These are phyloP conservation scores for Tenthredo notha DNA, from an alignment of 2,888 invertebrate genomes.

Conservation along the genomic window DNA sequence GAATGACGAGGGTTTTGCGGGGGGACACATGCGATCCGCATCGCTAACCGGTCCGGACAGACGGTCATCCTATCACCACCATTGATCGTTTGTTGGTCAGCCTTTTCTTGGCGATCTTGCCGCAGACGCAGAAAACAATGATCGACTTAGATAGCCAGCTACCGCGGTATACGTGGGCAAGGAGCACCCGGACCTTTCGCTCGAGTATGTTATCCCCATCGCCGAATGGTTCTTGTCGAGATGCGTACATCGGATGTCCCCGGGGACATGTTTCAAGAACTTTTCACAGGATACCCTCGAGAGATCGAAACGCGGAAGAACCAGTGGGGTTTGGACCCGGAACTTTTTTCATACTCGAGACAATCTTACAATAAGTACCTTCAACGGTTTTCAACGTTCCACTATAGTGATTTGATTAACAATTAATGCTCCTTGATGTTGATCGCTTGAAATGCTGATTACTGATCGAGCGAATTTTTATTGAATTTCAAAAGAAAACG, in stretches of 20 bases:
- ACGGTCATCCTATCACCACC: conserved; percentile 49
- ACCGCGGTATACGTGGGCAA: conserved; percentile 28
- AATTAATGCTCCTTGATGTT: neutral
- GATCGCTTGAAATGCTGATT: neutral
- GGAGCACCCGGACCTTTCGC: conserved; percentile 37
- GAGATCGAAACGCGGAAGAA: conserved; percentile 49
- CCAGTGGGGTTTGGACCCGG: neutral
- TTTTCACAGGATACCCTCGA: conserved; percentile 39
- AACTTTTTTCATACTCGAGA: conserved; percentile 23
- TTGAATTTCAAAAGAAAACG: neutral
- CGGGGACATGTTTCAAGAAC: conserved; percentile 51
- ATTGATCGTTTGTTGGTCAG: conserved; percentile 53
- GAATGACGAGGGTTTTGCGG: conserved; percentile 42
- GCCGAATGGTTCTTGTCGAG: conserved; percentile 45
- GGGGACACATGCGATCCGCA: conserved; percentile 36
- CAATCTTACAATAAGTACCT: neutral
- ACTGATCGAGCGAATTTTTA: neutral
- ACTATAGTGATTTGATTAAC: neutral
- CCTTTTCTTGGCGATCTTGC: conserved; percentile 48
- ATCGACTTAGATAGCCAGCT: conserved; percentile 50
- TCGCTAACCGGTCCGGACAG: conserved; percentile 48
- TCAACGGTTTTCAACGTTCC: neutral
- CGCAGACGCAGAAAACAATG: conserved; percentile 53
- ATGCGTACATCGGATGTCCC: conserved; percentile 48
- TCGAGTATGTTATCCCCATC: conserved; percentile 52